Conservation (phyloP, 2,113 vertebrate genomes). For the Vidua chalybeata region DNA sequence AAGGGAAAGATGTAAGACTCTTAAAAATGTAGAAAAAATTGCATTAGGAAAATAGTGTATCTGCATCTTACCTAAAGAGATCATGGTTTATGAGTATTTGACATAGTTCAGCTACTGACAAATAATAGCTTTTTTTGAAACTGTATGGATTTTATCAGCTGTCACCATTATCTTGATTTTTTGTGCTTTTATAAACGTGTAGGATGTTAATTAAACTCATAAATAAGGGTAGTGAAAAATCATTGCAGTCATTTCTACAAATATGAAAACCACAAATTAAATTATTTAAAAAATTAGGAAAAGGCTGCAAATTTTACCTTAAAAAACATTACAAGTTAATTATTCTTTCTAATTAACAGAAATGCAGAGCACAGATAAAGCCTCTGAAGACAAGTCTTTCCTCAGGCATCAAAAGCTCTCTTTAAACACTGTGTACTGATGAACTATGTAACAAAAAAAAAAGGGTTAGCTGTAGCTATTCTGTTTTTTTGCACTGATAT, state of each 20-base stretch:
- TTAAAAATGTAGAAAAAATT: not conserved
- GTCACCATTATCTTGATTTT: not conserved
- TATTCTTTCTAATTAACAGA: not conserved
- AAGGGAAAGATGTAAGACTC: not conserved
- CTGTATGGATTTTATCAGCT: not conserved
- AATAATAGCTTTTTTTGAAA: not conserved
- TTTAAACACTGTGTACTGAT: not conserved
- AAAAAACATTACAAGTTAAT: not conserved
- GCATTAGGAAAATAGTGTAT: not conserved
- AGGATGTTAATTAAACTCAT: not conserved
- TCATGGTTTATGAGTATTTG: not conserved
- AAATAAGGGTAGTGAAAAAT: not conserved
- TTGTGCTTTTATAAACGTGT: not conserved
- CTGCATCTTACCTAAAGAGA: not conserved
- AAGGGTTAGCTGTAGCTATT: not conserved
- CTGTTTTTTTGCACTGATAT: not conserved
- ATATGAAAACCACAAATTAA: not conserved
- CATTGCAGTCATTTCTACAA: not conserved
- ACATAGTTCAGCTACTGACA: not conserved
- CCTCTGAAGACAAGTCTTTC: not conserved
- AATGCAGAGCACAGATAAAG: not conserved
- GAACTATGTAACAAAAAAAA: slow-evolving; percentile 11
- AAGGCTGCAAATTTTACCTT: not conserved
- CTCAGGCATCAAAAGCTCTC: not conserved
- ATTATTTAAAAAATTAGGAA: not conserved